Base-by-base conservation (phyloP, 2,113 vertebrate genomes). In the Dasypus novemcinctus region DNA sequence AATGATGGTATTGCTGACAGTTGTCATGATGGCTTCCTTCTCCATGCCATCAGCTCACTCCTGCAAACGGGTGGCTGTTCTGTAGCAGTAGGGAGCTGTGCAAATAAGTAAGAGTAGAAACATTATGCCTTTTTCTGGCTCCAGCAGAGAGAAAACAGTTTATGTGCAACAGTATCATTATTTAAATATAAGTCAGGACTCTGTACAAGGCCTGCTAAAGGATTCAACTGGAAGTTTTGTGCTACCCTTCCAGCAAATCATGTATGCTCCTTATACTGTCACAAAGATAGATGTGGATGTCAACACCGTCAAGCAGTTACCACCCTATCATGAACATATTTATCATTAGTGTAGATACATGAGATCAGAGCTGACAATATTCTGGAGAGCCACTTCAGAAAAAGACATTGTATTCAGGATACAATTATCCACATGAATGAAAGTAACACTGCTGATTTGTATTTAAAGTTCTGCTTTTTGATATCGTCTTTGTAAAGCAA, bases 1-100 rank as follows among this genome's bases (percentile, higher is more conserved):
- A 99, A 99, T 97, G 99, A 99, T 98, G 99, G 99, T 98, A 99
- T 99, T 95, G 99, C 99, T 78, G 99, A 99, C 98, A 99, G 99
- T 97, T 99, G 99, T 98, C 99, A 99, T 63, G 99, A 99, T 98
- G 99, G 99, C 96, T 99, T 99, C 96, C 99, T 99, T 52, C 99
- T 99, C 98, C 99, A 99, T 98, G 99, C 99, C 87, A 99, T 99
- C 98, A 99, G 99, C 97, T 99, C 99, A 97, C 99, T 99, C 97
- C 98, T 99, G 86, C 99, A 99, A 97, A 99, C 99, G 13, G 99
- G 99, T 84, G 99, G 99, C 97, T 99, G 99, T 95, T 99, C 99
- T 29, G 98, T 99, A 18, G 99, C 99, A 5, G 99, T 99, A 93
- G 99, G 99, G 96, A 99, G 99, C 98, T 99, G 99, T 46, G 98